These are phyloP conservation scores for Fukomys damarensis DNA, from an alignment of 2,113 vertebrate genomes.

Conservation along the genomic window DNA sequence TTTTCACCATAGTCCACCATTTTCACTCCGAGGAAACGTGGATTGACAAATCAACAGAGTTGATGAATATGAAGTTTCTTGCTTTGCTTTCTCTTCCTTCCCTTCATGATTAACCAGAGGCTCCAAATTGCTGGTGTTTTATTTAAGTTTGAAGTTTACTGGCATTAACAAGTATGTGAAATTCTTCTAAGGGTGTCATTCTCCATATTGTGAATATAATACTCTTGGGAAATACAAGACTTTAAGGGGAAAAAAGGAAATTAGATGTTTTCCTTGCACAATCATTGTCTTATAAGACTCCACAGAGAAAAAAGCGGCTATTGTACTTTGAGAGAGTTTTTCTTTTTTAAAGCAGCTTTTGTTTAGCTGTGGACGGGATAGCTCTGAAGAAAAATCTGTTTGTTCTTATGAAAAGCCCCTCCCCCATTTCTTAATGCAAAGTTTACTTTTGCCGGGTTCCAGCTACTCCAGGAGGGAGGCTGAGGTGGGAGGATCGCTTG, in stretches of 20 bases:
- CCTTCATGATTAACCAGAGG: slow-evolving; percentile 28
- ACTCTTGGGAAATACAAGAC: slow-evolving; percentile 47
- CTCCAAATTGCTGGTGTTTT: slow-evolving; percentile 28
- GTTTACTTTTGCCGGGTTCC: background rate
- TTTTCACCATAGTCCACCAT: background rate
- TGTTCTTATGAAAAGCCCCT: slow-evolving; percentile 12
- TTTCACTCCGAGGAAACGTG: background rate
- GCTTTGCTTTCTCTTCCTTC: slow-evolving; percentile 29
- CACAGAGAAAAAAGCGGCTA: slow-evolving; percentile 47
- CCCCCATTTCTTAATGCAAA: slow-evolving; percentile 13
- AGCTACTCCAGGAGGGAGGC: background rate
- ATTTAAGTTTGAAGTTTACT: slow-evolving; percentile 57
- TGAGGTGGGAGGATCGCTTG: background rate
- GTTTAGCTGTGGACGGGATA: slow-evolving; percentile 35
- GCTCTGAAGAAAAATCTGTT: background rate
- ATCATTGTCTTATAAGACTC: slow-evolving; percentile 53
- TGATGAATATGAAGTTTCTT: background rate
- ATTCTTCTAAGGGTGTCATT: slow-evolving; percentile 37
- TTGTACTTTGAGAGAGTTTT: slow-evolving; percentile 20
- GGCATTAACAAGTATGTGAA: slow-evolving; percentile 40
- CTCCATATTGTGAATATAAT: slow-evolving; percentile 26
- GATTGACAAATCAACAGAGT: background rate
- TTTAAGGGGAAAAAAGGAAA: slow-evolving; percentile 57
- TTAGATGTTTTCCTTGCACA: slow-evolving; percentile 63
- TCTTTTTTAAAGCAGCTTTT: slow-evolving; percentile 48